Percentiles rank a stretch among this genome's conserved stretches.
Conservation (phyloP, 2,888 invertebrate genomes). For the Rutpela maculata region DNA sequence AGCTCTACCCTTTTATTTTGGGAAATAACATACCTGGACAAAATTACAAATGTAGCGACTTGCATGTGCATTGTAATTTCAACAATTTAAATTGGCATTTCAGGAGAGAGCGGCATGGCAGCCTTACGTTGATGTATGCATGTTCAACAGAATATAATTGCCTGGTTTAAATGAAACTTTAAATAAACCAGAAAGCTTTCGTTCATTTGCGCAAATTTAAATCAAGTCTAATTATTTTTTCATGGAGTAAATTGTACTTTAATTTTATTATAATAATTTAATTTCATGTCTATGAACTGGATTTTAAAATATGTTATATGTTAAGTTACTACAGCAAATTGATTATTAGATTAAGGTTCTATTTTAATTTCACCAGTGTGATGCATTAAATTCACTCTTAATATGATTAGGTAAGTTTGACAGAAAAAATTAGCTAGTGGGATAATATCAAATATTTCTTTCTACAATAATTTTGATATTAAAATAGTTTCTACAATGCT, state of each 20-base stretch:
- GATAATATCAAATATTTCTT: too few relatives aligned
- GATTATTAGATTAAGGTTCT: too few relatives aligned
- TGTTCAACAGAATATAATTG: background rate
- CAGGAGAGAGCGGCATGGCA: background rate
- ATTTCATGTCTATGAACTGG: background rate
- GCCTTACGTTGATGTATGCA: background rate
- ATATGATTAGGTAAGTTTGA: too few relatives aligned
- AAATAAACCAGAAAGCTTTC: background rate
- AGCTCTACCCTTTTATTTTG: constrained; percentile 1
- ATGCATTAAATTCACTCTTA: too few relatives aligned
- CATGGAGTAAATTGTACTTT: background rate
- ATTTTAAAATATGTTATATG: constrained; percentile 32
- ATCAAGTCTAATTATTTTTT: background rate
- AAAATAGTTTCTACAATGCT: too few relatives aligned
- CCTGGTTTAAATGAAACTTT: background rate
- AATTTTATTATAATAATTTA: background rate
- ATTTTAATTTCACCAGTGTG: too few relatives aligned
- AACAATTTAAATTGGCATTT: constrained; percentile 4
- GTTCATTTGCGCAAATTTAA: background rate
- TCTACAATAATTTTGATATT: too few relatives aligned
- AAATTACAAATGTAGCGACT: constrained; percentile 2
- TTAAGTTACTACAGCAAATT: too few relatives aligned
- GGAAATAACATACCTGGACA: background rate
- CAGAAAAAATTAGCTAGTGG: too few relatives aligned
- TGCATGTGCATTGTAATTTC: background rate